These are phyloP conservation scores for Oceanites oceanicus DNA, from an alignment of 2,113 vertebrate species.

Conservation along the genomic window DNA sequence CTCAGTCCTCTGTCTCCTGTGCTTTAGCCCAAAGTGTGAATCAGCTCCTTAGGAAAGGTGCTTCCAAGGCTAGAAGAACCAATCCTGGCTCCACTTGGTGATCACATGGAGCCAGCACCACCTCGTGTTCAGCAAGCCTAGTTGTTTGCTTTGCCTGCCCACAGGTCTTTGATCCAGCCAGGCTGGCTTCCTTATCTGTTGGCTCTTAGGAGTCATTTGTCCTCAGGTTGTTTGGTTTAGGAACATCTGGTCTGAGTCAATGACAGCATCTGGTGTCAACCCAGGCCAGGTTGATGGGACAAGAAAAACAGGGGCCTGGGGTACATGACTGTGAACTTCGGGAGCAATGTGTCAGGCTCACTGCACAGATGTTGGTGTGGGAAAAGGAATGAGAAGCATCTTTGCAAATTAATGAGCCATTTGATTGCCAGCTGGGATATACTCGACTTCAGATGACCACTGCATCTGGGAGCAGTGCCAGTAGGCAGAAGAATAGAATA, in stretches of 20 bases:
- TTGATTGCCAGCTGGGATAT: background rate
- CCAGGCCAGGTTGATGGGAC: background rate
- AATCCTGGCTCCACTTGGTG: background rate
- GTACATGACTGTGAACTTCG: rapidly evolving
- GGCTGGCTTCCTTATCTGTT: background rate
- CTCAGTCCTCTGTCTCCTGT: background rate
- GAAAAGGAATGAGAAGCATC: background rate
- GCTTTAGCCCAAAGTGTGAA: background rate
- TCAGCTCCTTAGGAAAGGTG: background rate
- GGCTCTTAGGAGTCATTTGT: background rate
- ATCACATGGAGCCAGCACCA: background rate
- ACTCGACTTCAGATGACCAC: background rate
- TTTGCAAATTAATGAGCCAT: background rate
- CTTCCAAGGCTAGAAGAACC: background rate
- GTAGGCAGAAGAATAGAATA: background rate
- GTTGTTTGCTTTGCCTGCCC: background rate
- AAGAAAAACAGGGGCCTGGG: background rate
- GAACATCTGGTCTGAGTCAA: background rate
- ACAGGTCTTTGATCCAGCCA: background rate
- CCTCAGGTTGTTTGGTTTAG: background rate
- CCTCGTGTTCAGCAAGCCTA: background rate
- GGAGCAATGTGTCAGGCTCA: background rate
- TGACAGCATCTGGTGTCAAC: background rate
- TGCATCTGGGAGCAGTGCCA: constrained; percentile 10
- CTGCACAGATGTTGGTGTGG: background rate